Evolutionary conservation across 2,888 invertebrate species (phyloP), one percentile per base, ranked within the genome.

Genomic region (Lasius platythorax): DNA sequence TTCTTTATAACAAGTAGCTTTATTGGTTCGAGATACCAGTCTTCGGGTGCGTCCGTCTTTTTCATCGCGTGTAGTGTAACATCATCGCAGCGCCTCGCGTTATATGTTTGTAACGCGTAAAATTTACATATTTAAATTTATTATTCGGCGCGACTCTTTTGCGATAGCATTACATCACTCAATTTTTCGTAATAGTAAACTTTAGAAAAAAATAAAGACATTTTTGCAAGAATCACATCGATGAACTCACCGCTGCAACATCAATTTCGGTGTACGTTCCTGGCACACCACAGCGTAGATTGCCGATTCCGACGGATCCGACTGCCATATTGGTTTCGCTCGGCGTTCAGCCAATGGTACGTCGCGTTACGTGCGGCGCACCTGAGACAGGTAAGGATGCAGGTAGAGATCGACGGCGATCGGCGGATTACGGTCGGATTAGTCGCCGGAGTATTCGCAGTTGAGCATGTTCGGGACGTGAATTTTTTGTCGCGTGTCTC

Each of bases 381-480:
- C 85, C 88, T 88, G 88, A 87, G 87, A 83, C 92, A 90, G 90
- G 89, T 89, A 90, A 88, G 87, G 85, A 83, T 82, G 74, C 86
- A 23, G 82, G 84, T 12, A 85, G 78, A 78, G 78, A 78, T 78
- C 84, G 86, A 88, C 83, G 91, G 91, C 40, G 68, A 56, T 56
- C 68, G 56, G 40, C 23, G 43, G 61, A 43, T 61, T 12, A 23
- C 33, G 46, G 30, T 66, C 30, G 75, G 37, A 53, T 76, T 90
- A 92, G 93, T 92, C 90, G 92, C 89, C 91, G 92, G 93, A 91
- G 93, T 92, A 93, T 93, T 93, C 93, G 88, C 93, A 93, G 92
- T 93, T 92, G 93, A 94, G 93, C 91, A 94, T 94, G 94, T 93
- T 93, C 93, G 94, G 93, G 90, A 92, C 93, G 89, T 91, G 91